A percentile compares a stretch with the other conserved stretches of the same genome.
Evolutionary conservation across 2,888 invertebrate genomes (phyloP).

Genomic region (Flexamia atlantica): DNA sequence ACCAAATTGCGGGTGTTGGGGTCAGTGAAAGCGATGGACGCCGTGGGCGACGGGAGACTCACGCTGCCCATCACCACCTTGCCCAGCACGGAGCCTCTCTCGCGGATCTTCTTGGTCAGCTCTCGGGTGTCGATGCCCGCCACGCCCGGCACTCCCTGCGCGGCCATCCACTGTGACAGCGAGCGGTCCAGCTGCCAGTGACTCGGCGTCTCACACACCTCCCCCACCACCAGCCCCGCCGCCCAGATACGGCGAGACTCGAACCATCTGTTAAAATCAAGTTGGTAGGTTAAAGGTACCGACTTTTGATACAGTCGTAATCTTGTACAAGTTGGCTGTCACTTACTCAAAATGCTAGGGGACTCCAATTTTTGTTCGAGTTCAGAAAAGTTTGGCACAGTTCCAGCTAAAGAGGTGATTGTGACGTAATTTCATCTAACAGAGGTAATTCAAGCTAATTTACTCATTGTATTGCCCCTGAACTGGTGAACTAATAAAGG

Average conservation of each 20-base stretch:
- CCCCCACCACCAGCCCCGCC: slow-evolving; percentile 94
- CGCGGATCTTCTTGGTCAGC: slow-evolving; percentile 94
- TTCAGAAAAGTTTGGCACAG: no score
- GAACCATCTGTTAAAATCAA: slow-evolving; percentile 85
- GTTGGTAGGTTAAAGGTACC: no score
- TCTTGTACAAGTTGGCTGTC: no score
- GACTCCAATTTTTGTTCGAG: no score
- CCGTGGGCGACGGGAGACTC: slow-evolving; percentile 69
- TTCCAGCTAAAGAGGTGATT: no score
- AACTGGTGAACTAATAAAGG: no score
- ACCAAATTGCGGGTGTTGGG: slow-evolving; percentile 95
- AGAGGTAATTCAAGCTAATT: no score
- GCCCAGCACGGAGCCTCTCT: slow-evolving; percentile 90
- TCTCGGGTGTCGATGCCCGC: slow-evolving; percentile 96
- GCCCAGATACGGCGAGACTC: slow-evolving; percentile 96
- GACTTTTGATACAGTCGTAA: no score
- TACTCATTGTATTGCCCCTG: no score
- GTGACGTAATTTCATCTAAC: no score
- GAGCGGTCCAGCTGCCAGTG: slow-evolving; percentile 93
- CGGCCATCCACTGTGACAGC: slow-evolving; percentile 90
- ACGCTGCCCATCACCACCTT: slow-evolving; percentile 77
- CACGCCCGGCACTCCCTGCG: slow-evolving; percentile 90
- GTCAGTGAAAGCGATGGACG: slow-evolving; percentile 79
- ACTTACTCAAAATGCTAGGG: no score
- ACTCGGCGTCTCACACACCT: slow-evolving; percentile 90